Evolutionary conservation across 1,140 invertebrate species (phyloP), one percentile per base, ranked within the genome.

Genomic region (Ceratoteleas bidentatus): DNA sequence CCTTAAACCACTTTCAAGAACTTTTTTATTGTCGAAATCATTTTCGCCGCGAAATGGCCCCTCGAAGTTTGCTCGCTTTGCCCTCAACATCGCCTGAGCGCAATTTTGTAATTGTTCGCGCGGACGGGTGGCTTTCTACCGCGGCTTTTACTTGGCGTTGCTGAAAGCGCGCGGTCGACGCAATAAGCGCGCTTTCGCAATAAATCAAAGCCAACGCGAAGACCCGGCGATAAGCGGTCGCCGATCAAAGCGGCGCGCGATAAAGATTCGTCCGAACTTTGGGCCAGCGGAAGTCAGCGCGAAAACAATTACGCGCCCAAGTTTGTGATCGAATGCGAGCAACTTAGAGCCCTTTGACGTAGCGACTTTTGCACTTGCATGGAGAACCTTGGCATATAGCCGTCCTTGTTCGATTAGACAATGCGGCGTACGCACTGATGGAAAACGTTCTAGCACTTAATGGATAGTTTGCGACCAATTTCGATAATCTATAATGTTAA

Each of bases 391-490:
- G 75, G 66, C 53, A 78, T 78, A 78, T 70, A 78, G 45, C 34
- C 65, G 75, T 64, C 65, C 75, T 78, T 70, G 65, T 70, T 65
- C 75, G 75, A 70, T 64, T 60, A 66, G 58, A 78, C 69, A 78
- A 64, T 70, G 40, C 62, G 58, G 60, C 34, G 8, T 65, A 74
- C 14, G 24, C 56, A 68, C 54, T 61, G 49, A 68, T 68, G 34
- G 38, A 60, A 61, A 68, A 61, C 47, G 38, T 32, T 73, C 47
- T 73, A 49, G 32, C 13, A 47, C 32, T 73, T 24, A 14, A 45
- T 66, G 43, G 47, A 76, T 54, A 54, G 38, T 66, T 60, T 32
- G 11, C 6, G 4, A 6, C 36, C 52, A 69, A 70, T 70, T 60
- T 50, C 14, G 40, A 13, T 52, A 40, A 60, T 52, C 47, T 33